phyloP scores from a whole-genome alignment of 2,797 vertebrate genomes.

The Vespertilio murinus region DNA sequence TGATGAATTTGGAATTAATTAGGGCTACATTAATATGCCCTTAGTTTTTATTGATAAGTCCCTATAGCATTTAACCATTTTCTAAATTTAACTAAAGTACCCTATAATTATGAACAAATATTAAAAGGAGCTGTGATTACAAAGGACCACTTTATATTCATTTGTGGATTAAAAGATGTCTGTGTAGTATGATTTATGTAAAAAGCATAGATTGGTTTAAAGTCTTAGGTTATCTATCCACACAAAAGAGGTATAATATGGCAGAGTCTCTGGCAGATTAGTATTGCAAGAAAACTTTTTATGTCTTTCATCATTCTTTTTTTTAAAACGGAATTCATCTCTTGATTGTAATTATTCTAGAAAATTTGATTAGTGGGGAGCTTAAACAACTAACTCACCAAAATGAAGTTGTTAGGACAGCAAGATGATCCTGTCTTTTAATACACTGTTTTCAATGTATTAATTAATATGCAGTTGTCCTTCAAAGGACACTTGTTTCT shows the following conservation, averaged over 20 bases:
- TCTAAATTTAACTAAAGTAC: background rate
- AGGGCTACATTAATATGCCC: background rate
- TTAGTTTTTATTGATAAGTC: background rate
- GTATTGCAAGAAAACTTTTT: constrained; percentile 67
- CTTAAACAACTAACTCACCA: background rate
- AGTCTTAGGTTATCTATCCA: background rate
- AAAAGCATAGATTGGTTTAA: constrained; percentile 45
- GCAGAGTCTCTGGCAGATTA: constrained; percentile 64
- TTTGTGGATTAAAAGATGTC: constrained; percentile 31
- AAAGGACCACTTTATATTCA: constrained; percentile 18
- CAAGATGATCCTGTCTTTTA: background rate
- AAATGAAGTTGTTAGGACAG: background rate
- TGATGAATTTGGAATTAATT: constrained; percentile 58
- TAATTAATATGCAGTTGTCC: background rate
- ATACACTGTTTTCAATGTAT: background rate
- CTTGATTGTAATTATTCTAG: constrained; percentile 72
- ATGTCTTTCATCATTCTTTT: constrained; percentile 71
- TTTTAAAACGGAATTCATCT: constrained; percentile 73
- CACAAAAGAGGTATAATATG: background rate
- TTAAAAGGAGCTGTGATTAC: constrained; percentile 1
- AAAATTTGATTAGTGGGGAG: constrained; percentile 58
- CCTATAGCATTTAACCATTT: constrained; percentile 14
- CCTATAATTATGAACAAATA: constrained; percentile 27
- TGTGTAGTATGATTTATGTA: constrained; percentile 63
- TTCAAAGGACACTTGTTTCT: background rate